These are phyloP conservation scores for Erpobdella octoculata DNA, from an alignment of 2,888 invertebrate species.

Conservation along the genomic window DNA sequence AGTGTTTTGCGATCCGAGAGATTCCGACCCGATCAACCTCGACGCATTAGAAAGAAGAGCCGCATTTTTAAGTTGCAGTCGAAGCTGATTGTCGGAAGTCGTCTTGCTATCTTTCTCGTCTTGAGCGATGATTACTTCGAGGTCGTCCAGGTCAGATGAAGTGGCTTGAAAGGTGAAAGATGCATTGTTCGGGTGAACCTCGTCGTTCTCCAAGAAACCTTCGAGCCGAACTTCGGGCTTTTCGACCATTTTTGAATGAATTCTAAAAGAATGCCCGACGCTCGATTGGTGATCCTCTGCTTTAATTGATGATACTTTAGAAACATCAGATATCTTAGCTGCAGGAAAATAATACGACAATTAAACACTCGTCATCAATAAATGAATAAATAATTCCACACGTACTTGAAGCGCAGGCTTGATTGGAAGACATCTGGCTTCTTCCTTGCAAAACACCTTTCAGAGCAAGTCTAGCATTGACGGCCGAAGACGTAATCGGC, in stretches of 20 bases:
- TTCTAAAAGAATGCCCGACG: too few relatives aligned
- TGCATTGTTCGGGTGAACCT: too few relatives aligned
- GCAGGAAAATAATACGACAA: too few relatives aligned
- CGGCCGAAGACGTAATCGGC: neutral
- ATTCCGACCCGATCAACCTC: too few relatives aligned
- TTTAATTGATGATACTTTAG: neutral
- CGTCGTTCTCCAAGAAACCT: too few relatives aligned
- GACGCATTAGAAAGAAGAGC: too few relatives aligned
- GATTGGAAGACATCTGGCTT: neutral
- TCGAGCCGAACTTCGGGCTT: too few relatives aligned
- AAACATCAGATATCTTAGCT: neutral
- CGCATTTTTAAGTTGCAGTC: neutral
- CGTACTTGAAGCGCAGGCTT: conserved; percentile 6
- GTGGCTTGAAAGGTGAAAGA: too few relatives aligned
- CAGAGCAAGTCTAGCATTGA: conserved; percentile 23
- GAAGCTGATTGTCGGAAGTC: neutral
- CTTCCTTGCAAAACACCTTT: conserved; percentile 24
- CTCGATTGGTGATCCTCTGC: neutral
- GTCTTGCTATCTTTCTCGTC: conserved; percentile 4
- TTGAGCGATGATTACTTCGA: neutral
- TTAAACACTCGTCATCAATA: neutral
- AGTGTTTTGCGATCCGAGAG: too few relatives aligned
- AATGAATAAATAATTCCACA: neutral
- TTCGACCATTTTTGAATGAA: too few relatives aligned
- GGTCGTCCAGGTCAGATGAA: conserved; percentile 8